These are phyloP conservation scores for Pocillopora grandis DNA, from an alignment of 92 coral and sea anemone species.

Conservation along the genomic window DNA sequence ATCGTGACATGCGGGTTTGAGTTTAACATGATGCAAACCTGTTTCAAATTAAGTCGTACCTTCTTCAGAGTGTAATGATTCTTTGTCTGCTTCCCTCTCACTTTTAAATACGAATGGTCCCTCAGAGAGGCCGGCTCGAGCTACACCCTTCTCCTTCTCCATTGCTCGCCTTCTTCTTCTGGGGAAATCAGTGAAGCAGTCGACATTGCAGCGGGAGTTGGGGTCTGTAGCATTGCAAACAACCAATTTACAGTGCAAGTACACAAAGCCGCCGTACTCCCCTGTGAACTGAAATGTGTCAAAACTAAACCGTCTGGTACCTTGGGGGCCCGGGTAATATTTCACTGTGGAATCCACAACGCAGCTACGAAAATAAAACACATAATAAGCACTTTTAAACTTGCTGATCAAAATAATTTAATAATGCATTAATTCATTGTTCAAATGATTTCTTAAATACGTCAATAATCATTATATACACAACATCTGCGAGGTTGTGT, in stretches of 20 bases:
- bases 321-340: constrained; percentile 37
- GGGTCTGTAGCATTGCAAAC: constrained; percentile 82
- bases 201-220: constrained; percentile 62
- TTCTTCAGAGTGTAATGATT: not conserved
- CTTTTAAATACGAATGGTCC: constrained; percentile 66
- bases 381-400: not conserved
- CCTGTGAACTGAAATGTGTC: constrained; percentile 80
- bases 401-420: not conserved
- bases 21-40: too few relatives aligned
- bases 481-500: too few relatives aligned
- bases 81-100: not conserved
- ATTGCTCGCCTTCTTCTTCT: constrained; percentile 50
- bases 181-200: constrained; percentile 49
- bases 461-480: too few relatives aligned
- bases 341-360: constrained; percentile 68
- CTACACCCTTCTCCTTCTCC: constrained; percentile 31
- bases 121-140: constrained; percentile 63
- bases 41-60: not conserved
- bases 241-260: constrained; percentile 74
- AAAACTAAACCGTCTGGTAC: constrained; percentile 72
- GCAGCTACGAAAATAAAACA: constrained; percentile 49
- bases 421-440: not conserved
- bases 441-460: not conserved
- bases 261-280: constrained; percentile 64
- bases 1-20: too few relatives aligned